Base-by-base conservation (phyloP, 2,888 invertebrate genomes). In the Acleris cristana region DNA sequence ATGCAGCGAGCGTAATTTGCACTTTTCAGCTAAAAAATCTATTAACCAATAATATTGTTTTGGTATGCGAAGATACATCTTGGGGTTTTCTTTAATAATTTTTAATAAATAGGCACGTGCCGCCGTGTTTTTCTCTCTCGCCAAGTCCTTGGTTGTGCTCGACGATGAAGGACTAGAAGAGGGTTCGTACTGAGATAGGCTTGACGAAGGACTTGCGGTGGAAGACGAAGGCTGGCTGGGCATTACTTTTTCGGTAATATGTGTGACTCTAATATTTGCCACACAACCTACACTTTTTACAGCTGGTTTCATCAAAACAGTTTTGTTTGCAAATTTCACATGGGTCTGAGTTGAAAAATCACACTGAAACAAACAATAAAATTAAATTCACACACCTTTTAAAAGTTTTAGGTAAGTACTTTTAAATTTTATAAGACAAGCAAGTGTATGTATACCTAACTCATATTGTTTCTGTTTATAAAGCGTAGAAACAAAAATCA, bases 31-130 rank as follows among this genome's bases (percentile, higher is more conserved):
- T 3, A 61, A 5, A 26, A 21, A 44, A 2, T 60, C 8, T 2
- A 60, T 52, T 2, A 44, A 1, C 60, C 52, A 60, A 51, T 49
- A 59, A 10, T 19, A 59, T 30, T 12, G 49, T n/a, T 49, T 59
- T 19, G 59, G 52, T 10, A 49, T 14, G 12, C 49, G 21, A 18
- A 57, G 7, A 45, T 57, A 57, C 21, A 16, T 23, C 23, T 23
- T 23, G 23, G 23, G 23, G 23, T 23, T 23, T 23, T 23, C 23
- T 23, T 23, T 23, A 10, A 51, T 51, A 21, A 51, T 51, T 21
- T 3, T 40, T n/a, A n/a, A n/a, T 19, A 51, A 51, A 51, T 21
- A 21, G 19, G 21, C 5, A 7, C 51, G 21, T 10, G 12, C 51
- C 14, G 51, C 19, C 5, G 21, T 5, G 7, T n/a, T n/a, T n/a